Evolutionary conservation across 2,113 vertebrate species (phyloP), one percentile per base, ranked within the genome.

Genomic region (Otus sunia): DNA sequence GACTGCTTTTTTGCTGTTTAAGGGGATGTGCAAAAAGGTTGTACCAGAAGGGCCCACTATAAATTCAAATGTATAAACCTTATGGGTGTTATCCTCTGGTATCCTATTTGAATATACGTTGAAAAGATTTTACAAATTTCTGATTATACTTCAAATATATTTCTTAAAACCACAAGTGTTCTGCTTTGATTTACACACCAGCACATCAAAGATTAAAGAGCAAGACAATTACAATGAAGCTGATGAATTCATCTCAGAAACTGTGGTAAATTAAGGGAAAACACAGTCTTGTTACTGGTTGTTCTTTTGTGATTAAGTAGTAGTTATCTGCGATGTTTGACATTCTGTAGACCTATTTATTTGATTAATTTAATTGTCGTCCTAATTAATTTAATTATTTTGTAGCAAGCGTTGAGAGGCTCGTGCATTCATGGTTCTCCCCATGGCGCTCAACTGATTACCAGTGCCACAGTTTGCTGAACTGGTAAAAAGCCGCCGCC

Each of bases 361-460:
- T 96, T 96, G 94, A 97, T 96, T 97, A 97, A 97, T 91, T 94
- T 95, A 92, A 96, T 96, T 93, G 87, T 76, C 32, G 0, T 34
- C 84, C 71, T 96, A 97, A 97, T 97, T 96, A 92, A 97, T 95
- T 91, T 79, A 94, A 97, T 97, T 97, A 96, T 79, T 96, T 94
- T 43, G 86, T 86, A 78, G 69, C 67, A 63, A 75, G 87, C 37
- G 60, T 56, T 85, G 87, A 74, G 92, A 82, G 49, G 32, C 66
- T 52, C 82, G 22, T n/a, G 59, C 27, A 55, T 79, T 89, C 84
- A 45, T 4, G 36, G 62, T 2, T 85, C 67, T 80, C 43, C 41
- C 39, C 52, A 20, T 10, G 41, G 86, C 69, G 85, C 50, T 81
- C 82, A 62, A 32, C 63, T 64, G 86, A 95, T 85, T 64, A 62